Conservation (phyloP, 2,113 vertebrate species). For the Pseudonaja textilis region DNA sequence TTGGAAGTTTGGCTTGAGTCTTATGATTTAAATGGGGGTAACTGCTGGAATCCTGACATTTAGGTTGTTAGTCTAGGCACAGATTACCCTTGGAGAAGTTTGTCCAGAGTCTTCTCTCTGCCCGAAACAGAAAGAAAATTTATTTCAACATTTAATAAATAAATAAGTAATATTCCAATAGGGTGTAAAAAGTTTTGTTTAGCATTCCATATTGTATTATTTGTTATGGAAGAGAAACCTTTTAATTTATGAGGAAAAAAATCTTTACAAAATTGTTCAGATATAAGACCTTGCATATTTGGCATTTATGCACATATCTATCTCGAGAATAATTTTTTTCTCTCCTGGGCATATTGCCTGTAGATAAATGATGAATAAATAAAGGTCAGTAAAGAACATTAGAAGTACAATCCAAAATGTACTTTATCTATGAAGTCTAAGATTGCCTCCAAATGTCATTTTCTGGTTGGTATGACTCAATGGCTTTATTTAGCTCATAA, state of each 20-base stretch:
- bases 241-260: background rate
- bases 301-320: background rate
- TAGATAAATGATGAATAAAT: background rate
- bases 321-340: background rate
- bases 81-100: too few species aligned
- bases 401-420: background rate
- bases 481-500: background rate
- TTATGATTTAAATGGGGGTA: too few species aligned
- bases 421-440: background rate
- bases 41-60: too few species aligned
- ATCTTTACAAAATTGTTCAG: background rate
- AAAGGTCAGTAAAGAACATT: background rate
- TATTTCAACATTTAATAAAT: background rate
- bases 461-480: background rate
- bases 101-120: background rate
- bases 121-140: constrained; percentile 1
- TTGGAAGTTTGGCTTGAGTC: too few species aligned
- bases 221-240: background rate
- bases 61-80: background rate
- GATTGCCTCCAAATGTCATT: background rate
- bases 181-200: background rate
- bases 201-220: background rate
- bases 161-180: background rate
- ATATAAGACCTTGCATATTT: background rate
- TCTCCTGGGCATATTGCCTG: background rate